Evolutionary conservation across 2,888 invertebrate species (phyloP).

Genomic region (Protula sp.): DNA sequence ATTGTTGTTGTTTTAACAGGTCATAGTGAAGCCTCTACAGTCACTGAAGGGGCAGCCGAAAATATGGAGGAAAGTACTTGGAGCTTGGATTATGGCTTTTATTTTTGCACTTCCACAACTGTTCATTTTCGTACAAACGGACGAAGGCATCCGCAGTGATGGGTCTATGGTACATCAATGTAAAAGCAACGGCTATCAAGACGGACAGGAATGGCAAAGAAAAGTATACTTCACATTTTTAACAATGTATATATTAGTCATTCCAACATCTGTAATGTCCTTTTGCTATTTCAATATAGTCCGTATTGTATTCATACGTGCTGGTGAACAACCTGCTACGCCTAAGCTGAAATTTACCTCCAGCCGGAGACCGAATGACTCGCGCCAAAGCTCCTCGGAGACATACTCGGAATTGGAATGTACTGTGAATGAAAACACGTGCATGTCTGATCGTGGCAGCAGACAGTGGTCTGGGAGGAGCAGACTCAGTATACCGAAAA

Average conservation of each 20-base stretch:
- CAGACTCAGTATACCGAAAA: neutral
- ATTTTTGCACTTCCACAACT: constrained; percentile 53
- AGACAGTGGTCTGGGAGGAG: neutral
- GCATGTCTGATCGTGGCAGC: neutral
- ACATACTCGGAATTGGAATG: neutral
- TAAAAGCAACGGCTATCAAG: constrained; percentile 52
- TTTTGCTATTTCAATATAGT: constrained; percentile 55
- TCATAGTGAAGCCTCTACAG: constrained; percentile 52
- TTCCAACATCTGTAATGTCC: constrained; percentile 52
- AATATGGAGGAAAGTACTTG: constrained; percentile 44
- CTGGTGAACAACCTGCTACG: constrained; percentile 1
- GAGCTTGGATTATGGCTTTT: constrained; percentile 53
- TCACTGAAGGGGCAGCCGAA: constrained; percentile 39
- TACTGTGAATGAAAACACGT: neutral
- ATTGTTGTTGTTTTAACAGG: constrained; percentile 16
- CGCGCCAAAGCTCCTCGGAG: neutral
- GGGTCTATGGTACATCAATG: constrained; percentile 45
- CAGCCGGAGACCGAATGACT: too few species aligned
- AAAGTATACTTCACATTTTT: constrained; percentile 54
- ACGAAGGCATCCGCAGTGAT: constrained; percentile 34
- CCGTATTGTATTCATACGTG: constrained; percentile 51
- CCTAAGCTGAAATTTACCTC: constrained; percentile 10
- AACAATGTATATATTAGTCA: constrained; percentile 51
- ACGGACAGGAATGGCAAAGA: constrained; percentile 54
- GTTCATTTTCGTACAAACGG: constrained; percentile 53